A percentile compares a stretch with the other conserved stretches of the same genome.
phyloP scores from a whole-genome alignment of 2,113 vertebrate genomes.

The Phylloscopus trochiloides region DNA sequence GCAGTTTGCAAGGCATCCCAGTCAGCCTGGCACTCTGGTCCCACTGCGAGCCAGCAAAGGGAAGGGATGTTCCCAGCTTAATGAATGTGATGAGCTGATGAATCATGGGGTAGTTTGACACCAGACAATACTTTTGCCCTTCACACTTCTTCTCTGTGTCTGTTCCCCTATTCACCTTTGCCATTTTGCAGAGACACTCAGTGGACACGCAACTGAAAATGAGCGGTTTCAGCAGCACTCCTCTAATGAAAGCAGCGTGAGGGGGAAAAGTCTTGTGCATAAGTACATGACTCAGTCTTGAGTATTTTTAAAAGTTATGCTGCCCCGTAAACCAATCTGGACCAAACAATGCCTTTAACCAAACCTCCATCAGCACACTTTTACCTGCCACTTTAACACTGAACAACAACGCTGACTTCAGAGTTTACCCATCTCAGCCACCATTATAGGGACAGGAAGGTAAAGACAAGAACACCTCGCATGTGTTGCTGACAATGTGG shows the following conservation, averaged over 20 bases:
- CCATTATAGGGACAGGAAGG: constrained; percentile 31
- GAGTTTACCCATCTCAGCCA: not conserved
- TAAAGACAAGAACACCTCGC: not conserved
- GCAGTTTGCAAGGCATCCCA: not conserved
- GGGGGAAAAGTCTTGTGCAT: not conserved
- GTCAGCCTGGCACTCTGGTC: not conserved
- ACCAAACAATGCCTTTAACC: not conserved
- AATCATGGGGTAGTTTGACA: fast-evolving
- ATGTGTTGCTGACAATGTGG: not conserved
- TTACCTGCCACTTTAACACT: not conserved
- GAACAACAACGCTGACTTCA: not conserved
- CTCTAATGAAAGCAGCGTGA: not conserved
- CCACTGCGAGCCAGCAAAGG: not conserved
- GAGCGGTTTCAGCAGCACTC: not conserved
- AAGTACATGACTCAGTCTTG: not conserved
- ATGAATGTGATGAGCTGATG: fast-evolving
- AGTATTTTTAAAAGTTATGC: not conserved
- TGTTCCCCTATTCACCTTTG: not conserved
- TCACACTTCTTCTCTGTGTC: not conserved
- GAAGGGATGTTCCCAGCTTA: not conserved
- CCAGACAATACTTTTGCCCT: fast-evolving
- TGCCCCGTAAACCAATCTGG: not conserved
- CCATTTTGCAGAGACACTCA: not conserved
- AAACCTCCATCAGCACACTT: not conserved
- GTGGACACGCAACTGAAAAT: not conserved